Conservation (phyloP, 2,797 vertebrate genomes). For the Yasuhikotakia modesta region DNA sequence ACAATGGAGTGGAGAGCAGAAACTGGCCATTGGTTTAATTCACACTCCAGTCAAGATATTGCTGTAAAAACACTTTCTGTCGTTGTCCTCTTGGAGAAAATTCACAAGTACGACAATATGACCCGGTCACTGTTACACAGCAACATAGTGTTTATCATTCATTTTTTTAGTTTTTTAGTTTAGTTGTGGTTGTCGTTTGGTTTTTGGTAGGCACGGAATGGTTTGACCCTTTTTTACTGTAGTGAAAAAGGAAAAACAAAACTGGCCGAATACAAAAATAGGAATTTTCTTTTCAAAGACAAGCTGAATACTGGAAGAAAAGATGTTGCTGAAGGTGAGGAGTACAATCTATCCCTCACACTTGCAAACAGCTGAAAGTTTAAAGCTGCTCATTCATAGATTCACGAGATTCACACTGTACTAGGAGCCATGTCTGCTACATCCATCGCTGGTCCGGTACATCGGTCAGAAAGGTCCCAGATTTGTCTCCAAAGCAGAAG, state of each 20-base stretch:
- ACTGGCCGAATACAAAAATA: constrained; percentile 82
- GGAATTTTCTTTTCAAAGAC: constrained; percentile 67
- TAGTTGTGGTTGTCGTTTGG: constrained; percentile 13
- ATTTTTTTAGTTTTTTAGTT: constrained; percentile 31
- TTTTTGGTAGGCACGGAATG: constrained; percentile 85
- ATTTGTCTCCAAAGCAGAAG: not conserved
- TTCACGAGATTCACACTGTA: constrained; percentile 33
- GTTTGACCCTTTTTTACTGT: constrained; percentile 74
- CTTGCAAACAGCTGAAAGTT: constrained; percentile 13
- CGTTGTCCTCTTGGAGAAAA: not conserved
- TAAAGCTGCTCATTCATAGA: constrained; percentile 12
- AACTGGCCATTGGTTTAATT: constrained; percentile 57
- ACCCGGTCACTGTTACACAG: constrained; percentile 4
- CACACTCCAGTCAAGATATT: constrained; percentile 48
- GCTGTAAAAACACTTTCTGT: constrained; percentile 39
- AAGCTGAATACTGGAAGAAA: constrained; percentile 53
- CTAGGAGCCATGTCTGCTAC: constrained; percentile 1
- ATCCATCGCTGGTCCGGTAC: not conserved
- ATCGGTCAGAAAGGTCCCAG: not conserved
- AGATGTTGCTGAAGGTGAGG: constrained; percentile 39
- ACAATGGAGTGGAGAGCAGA: constrained; percentile 24
- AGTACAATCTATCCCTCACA: constrained; percentile 69
- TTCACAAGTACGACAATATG: constrained; percentile 23
- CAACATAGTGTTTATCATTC: constrained; percentile 15
- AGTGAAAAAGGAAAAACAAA: constrained; percentile 67